A percentile compares a stretch with the other conserved stretches of the same genome.
These are phyloP conservation scores for Platyscapa corneri DNA, from an alignment of 1,140 invertebrate species.

Conservation along the genomic window DNA sequence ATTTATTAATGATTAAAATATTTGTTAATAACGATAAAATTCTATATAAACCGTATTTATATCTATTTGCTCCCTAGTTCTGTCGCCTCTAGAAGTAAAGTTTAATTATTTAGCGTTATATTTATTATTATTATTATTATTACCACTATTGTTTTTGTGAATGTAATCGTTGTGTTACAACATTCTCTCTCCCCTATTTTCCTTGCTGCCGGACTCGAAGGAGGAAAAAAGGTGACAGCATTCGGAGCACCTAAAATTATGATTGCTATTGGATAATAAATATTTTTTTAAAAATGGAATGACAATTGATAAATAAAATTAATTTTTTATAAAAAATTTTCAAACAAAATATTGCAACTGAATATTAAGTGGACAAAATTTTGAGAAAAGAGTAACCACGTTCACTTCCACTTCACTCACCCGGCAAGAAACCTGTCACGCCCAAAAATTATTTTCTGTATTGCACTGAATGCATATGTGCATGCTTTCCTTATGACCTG, in stretches of 20 bases:
- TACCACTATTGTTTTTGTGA: constrained; percentile 69
- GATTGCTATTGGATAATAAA: constrained; percentile 67
- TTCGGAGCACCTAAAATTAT: constrained; percentile 77
- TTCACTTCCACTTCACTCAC: constrained; percentile 66
- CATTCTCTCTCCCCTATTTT: constrained; percentile 77
- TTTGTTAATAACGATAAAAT: neutral
- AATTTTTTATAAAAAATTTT: constrained; percentile 51
- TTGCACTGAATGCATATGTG: constrained; percentile 72
- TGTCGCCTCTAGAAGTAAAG: constrained; percentile 71
- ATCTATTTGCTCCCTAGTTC: constrained; percentile 74
- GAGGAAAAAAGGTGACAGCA: constrained; percentile 83
- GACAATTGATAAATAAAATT: constrained; percentile 56
- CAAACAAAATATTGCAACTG: constrained; percentile 50
- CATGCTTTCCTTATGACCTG: constrained; percentile 66
- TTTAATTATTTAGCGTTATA: constrained; percentile 72
- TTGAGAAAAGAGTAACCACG: constrained; percentile 58
- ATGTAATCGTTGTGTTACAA: constrained; percentile 76
- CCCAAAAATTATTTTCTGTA: constrained; percentile 53
- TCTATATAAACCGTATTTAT: neutral
- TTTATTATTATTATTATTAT: constrained; percentile 64
- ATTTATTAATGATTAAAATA: neutral
- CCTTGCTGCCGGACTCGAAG: constrained; percentile 78
- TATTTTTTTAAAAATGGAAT: constrained; percentile 54
- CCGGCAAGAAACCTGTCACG: constrained; percentile 65
- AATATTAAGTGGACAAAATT: constrained; percentile 49